Evolutionary conservation across 2,888 invertebrate species (phyloP).

Genomic region (Apamea sordens): DNA sequence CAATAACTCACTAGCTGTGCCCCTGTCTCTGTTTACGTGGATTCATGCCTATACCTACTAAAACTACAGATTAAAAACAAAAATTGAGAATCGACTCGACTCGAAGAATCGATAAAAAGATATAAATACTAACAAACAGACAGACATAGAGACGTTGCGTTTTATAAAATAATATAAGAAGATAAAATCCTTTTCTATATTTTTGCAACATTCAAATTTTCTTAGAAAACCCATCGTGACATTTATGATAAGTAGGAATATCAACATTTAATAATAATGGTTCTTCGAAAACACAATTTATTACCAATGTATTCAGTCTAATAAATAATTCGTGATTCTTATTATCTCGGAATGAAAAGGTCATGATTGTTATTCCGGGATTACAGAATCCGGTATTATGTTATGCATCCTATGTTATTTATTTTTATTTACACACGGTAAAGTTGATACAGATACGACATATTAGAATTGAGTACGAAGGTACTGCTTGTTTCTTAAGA

Average conservation of each 20-base stretch:
- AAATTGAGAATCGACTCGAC: background rate
- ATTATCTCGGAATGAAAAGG: background rate
- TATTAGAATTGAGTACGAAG: too few species aligned
- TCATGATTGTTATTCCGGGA: background rate
- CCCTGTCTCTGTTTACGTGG: background rate
- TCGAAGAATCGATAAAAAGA: too few species aligned
- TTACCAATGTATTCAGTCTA: background rate
- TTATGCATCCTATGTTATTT: background rate
- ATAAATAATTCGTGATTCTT: constrained; percentile 6
- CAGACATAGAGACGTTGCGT: background rate
- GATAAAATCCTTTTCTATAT: too few species aligned
- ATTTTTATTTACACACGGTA: background rate
- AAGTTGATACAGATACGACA: too few species aligned
- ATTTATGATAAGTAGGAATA: background rate
- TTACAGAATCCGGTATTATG: background rate
- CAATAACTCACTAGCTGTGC: background rate
- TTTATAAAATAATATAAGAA: background rate
- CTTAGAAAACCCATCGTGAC: background rate
- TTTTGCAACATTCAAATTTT: background rate
- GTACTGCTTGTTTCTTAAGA: too few species aligned
- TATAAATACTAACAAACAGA: background rate
- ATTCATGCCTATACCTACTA: background rate
- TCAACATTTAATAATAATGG: too few species aligned
- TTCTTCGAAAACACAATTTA: background rate
- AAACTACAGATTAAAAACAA: background rate